A percentile compares a stretch with the other conserved stretches of the same genome.
These are phyloP conservation scores for Oscheius onirici DNA, from an alignment of 2,888 invertebrate genomes.

Conservation along the genomic window DNA sequence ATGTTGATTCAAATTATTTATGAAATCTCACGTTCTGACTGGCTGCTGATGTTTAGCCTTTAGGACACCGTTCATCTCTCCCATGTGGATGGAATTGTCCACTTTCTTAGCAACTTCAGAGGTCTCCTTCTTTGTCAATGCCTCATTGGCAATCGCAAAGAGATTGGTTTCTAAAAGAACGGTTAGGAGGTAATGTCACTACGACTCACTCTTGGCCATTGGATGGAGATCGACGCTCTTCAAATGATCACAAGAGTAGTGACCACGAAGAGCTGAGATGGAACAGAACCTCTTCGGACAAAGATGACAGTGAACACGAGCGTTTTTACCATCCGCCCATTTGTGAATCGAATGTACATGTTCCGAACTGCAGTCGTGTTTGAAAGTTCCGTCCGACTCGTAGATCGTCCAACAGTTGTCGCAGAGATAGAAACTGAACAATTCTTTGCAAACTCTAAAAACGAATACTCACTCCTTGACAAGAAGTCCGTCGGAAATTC, in stretches of 20 bases:
- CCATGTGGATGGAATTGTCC: slow-evolving; percentile 14
- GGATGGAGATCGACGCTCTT: background rate
- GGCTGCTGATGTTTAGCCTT: background rate
- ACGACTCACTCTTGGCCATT: background rate
- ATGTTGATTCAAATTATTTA: no score
- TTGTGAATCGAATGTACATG: background rate
- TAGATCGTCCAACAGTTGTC: background rate
- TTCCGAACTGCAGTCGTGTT: background rate
- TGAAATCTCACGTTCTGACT: no score
- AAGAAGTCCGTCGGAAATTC: slow-evolving; percentile 2
- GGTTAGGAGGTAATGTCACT: background rate
- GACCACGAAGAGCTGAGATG: background rate
- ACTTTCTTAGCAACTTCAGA: background rate
- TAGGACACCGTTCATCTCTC: background rate
- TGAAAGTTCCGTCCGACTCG: slow-evolving; percentile 1
- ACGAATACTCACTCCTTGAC: slow-evolving; percentile 3
- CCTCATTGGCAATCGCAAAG: background rate
- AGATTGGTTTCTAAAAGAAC: background rate
- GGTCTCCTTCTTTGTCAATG: background rate
- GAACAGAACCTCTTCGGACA: slow-evolving; percentile 14
- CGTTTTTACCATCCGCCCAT: background rate
- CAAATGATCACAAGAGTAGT: slow-evolving; percentile 12
- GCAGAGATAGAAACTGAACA: slow-evolving; percentile 19
- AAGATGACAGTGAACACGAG: slow-evolving; percentile 18
- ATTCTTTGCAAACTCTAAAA: background rate